Evolutionary conservation across 1,140 invertebrate genomes (phyloP), one percentile per base, ranked within the genome.

Genomic region (Cydia amplana): DNA sequence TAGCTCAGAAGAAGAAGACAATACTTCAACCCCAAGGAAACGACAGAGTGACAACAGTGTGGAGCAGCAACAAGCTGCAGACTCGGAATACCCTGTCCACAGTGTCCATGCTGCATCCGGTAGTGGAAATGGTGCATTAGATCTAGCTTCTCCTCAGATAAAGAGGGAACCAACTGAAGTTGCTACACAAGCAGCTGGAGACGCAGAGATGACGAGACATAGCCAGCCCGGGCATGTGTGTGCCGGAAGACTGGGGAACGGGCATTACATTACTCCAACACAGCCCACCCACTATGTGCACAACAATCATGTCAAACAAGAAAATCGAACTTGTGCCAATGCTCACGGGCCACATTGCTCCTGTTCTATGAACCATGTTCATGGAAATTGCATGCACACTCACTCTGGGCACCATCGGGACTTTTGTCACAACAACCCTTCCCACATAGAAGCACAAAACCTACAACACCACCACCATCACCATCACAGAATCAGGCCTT

Each of bases 1-100:
- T 1, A 93, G 91, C 78, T 93, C 92, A 55, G 92, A 93, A 77
- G 93, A 93, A 72, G 93, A 93, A 82, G 92, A 93, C 43, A 87
- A 88, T 82, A 75, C 72, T 23, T 76, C 85, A 16, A 79, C 83
- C 12, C 87, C 86, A 51, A 88, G 84, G 79, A 91, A 90, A 78
- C 86, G 84, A 75, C 84, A 82, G 28, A 82, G 83, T 84, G 83
- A 82, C 9, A 86, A 77, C 79, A 80, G 75, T 49, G 75, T 78
- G 23, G 80, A 78, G n/a, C 51, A 80, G 12, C 73, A 76, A 75
- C 14, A 9, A 74, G 75, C 75, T 28, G 60, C 64, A 16, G 82
- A 81, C 78, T 75, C 74, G 46, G 80, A 81, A 18, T 67, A 46
- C 0, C 63, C 78, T 16, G 67, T 28, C 65, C 79, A 40, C 25